A percentile compares a stretch with the other conserved stretches of the same genome.
phyloP scores from a whole-genome alignment of 2,888 invertebrate genomes.

The Sarcophaga variegata region DNA sequence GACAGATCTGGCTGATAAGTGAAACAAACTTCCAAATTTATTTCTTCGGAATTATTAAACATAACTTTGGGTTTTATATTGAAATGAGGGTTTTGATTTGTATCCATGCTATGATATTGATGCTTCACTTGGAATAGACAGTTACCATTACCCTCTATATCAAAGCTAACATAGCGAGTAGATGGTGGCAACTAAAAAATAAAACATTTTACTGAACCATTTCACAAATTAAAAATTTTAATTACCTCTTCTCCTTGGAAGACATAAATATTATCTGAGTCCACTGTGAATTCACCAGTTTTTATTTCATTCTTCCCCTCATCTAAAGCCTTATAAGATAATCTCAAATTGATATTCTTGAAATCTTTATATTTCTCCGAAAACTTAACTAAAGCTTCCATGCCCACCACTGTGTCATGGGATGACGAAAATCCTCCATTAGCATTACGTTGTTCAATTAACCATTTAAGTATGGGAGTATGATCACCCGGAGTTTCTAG shows the following conservation, averaged over 20 bases:
- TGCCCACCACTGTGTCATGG: constrained; percentile 88
- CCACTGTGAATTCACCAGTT: constrained; percentile 81
- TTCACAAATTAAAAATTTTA: not conserved
- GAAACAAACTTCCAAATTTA: constrained; percentile 5
- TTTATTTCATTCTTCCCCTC: constrained; percentile 9
- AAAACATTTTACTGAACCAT: not conserved
- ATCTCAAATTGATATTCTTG: constrained; percentile 29
- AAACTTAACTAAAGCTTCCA: constrained; percentile 86
- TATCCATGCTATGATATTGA: constrained; percentile 90
- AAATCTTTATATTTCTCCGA: constrained; percentile 83
- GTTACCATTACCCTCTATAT: constrained; percentile 89
- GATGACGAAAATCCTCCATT: constrained; percentile 88
- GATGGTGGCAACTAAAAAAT: constrained; percentile 45
- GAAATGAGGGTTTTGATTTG: constrained; percentile 87
- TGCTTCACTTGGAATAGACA: constrained; percentile 89
- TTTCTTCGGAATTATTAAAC: not conserved
- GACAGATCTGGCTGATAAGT: not conserved
- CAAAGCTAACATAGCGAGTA: constrained; percentile 86
- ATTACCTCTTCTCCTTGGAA: constrained; percentile 89
- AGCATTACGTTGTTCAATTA: constrained; percentile 85
- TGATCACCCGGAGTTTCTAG: constrained; percentile 74
- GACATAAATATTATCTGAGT: constrained; percentile 88
- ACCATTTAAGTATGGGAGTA: constrained; percentile 86
- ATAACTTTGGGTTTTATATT: not conserved
- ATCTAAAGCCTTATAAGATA: constrained; percentile 34